Conservation (phyloP, 2,797 vertebrate species). For the Manis pentadactyla region DNA sequence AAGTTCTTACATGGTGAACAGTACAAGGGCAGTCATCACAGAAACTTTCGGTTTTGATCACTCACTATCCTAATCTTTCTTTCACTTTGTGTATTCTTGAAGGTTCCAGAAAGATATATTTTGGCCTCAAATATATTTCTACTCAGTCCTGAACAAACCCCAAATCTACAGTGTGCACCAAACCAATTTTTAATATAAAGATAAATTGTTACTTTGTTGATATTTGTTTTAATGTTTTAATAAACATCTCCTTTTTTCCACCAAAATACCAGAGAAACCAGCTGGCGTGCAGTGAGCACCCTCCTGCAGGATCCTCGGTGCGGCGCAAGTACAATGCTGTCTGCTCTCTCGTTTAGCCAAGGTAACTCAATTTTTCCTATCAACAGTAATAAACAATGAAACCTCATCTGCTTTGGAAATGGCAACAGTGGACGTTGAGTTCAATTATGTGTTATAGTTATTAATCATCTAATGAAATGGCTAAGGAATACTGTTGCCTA, state of each 20-base stretch:
- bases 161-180: not conserved
- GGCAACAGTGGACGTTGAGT: not conserved
- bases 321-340: rapidly evolving
- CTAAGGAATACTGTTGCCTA: conserved; percentile 3
- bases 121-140: not conserved
- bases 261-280: not conserved
- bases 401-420: not conserved
- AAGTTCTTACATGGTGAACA: no score
- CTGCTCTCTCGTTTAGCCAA: not conserved
- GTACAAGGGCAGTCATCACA: no score
- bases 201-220: not conserved
- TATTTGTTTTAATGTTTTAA: not conserved
- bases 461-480: conserved; percentile 60
- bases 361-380: not conserved
- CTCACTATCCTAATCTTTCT: not conserved
- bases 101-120: not conserved
- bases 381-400: not conserved
- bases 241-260: not conserved
- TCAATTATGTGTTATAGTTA: not conserved
- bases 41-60: no score
- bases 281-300: rapidly evolving
- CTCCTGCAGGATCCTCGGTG: rapidly evolving
- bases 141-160: not conserved
- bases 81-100: not conserved
- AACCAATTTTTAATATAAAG: not conserved